These are phyloP conservation scores for Cantharis flavilabris DNA, from an alignment of 2,888 invertebrate species.

Conservation along the genomic window DNA sequence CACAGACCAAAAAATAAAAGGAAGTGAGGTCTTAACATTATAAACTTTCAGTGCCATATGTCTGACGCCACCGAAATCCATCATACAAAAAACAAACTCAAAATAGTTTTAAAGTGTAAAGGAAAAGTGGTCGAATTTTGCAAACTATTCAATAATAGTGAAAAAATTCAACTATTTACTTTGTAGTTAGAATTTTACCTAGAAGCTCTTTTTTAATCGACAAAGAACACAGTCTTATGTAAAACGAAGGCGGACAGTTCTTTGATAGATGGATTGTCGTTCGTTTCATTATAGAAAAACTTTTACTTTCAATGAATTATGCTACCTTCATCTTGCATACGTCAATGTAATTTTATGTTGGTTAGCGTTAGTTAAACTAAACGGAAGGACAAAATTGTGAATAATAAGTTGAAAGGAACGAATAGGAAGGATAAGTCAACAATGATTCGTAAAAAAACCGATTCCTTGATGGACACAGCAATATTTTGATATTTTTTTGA, in stretches of 20 bases:
- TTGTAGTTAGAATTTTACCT: constrained; percentile 38
- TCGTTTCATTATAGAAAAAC: constrained; percentile 31
- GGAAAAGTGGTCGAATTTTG: constrained; percentile 30
- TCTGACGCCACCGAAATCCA: constrained; percentile 14
- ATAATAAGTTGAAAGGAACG: constrained; percentile 40
- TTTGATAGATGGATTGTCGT: constrained; percentile 47
- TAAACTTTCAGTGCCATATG: constrained; percentile 38
- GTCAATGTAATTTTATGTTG: constrained; percentile 34
- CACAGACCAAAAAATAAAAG: constrained; percentile 45
- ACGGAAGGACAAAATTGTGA: constrained; percentile 54
- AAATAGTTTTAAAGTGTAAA: constrained; percentile 28
- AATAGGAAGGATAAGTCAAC: constrained; percentile 44
- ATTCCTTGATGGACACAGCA: constrained; percentile 30
- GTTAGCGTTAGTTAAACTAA: constrained; percentile 42
- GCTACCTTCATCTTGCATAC: neutral
- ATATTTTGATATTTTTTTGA: constrained; percentile 42
- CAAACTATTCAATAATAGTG: constrained; percentile 46
- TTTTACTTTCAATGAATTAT: neutral
- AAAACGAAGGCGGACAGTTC: constrained; percentile 46
- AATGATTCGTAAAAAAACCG: constrained; percentile 29
- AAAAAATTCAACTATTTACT: constrained; percentile 45
- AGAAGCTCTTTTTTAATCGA: neutral
- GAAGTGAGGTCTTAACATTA: constrained; percentile 39
- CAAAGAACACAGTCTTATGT: constrained; percentile 38
- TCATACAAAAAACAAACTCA: constrained; percentile 14